Conservation (phyloP, 2,797 vertebrate species). For the Sebastolobus alascanus region DNA sequence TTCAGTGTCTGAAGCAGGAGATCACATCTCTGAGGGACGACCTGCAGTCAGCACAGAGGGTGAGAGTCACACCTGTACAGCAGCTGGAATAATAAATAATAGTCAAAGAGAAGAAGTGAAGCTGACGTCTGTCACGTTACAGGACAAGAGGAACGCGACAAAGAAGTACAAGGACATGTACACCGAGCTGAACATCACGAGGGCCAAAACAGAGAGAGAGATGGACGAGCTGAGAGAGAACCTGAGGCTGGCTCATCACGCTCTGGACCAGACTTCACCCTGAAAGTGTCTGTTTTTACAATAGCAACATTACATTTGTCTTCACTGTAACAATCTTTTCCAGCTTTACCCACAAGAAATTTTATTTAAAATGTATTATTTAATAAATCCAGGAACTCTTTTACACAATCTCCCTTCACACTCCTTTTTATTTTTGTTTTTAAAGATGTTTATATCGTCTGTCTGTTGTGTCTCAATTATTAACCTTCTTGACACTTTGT, state of each 20-base stretch:
- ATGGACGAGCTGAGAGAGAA: constrained; percentile 78
- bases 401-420: background rate
- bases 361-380: background rate
- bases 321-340: background rate
- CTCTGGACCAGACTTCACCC: constrained; percentile 60
- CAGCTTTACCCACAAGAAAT: background rate
- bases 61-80: constrained; percentile 28
- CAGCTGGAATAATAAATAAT: background rate
- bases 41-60: constrained; percentile 75
- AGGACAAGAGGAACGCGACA: constrained; percentile 77
- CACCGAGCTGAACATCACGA: constrained; percentile 72
- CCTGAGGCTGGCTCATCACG: constrained; percentile 75
- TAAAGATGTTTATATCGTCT: background rate
- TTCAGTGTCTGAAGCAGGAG: constrained; percentile 82
- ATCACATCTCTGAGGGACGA: constrained; percentile 80
- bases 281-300: background rate
- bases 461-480: background rate
- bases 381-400: background rate
- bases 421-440: background rate
- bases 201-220: constrained; percentile 69
- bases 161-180: constrained; percentile 76
- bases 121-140: background rate
- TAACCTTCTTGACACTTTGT: constrained; percentile 1
- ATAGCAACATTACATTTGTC: background rate
- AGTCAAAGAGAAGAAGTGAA: background rate